Evolutionary conservation across 2,888 invertebrate species (phyloP), one percentile per base, ranked within the genome.

Genomic region (Amorpha juglandis): DNA sequence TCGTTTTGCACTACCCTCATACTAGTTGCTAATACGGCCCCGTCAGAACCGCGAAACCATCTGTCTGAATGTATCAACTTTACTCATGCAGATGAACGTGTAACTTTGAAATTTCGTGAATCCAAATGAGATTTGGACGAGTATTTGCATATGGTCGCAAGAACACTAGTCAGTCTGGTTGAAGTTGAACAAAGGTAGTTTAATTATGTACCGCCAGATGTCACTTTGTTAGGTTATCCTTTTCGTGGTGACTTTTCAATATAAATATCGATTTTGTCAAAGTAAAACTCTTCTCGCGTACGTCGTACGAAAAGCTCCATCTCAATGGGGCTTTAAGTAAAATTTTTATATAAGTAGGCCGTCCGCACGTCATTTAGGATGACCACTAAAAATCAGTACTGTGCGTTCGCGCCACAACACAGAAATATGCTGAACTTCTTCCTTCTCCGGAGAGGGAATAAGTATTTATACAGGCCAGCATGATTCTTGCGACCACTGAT

Each of bases 11-110:
- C 27, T 27, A 27, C 1, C 27, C 4, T 27, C 27, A 3, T 27
- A 27, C 4, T 27, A 27, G 27, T 27, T 27, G 27, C 45, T 19
- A 50, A 3, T 50, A 3, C 50, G n/a, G 11, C 50, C 50, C 50
- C 19, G 50, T 7, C 3, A n/a, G 19, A 50, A 50, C 50, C 50
- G 50, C 58, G 38, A 42, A 12, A 14, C 19, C 19, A 38, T 19
- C 55, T 35, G 58, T 16, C 58, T 58, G 58, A 16, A 35, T 55
- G 38, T 12, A 19, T 58, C 6, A 21, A 58, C 58, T 58, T 58
- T 52, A 52, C 42, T 58, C 58, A 50, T 50, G 50, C 50, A 38
- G 42, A 19, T 58, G 38, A 42, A 58, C 38, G 38, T 33, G 42
- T 55, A 19, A 38, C 42, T 42, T 38, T 42, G 38, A 38, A 42